These are phyloP conservation scores for Gnathonemus echidnorhynchus DNA, from an alignment of 2,113 vertebrate species.

Conservation along the genomic window DNA sequence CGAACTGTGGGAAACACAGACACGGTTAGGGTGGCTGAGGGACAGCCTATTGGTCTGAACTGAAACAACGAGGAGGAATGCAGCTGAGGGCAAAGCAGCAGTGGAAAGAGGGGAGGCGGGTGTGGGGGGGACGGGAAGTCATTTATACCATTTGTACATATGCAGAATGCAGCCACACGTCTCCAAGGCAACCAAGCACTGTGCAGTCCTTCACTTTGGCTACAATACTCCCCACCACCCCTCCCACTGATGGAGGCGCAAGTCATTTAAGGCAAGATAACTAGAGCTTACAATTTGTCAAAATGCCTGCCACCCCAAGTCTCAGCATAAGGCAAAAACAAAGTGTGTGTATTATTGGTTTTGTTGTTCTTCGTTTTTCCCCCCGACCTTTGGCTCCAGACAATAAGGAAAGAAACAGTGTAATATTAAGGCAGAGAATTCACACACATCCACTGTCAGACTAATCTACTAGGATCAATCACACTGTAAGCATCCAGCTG, in stretches of 20 bases:
- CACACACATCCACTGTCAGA: conserved; percentile 69
- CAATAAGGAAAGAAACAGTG: conserved; percentile 15
- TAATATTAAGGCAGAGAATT: conserved; percentile 42
- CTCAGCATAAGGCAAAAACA: conserved; percentile 33
- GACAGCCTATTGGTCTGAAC: not conserved
- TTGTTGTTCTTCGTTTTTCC: not conserved
- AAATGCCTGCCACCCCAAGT: not conserved
- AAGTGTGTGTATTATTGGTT: not conserved
- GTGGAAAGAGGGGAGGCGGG: not conserved
- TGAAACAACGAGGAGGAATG: not conserved
- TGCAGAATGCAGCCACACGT: conserved; percentile 2
- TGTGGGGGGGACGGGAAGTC: not conserved
- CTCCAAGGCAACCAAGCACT: not conserved
- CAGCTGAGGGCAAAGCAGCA: not conserved
- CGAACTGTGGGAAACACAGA: not conserved
- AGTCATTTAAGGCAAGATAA: conserved; percentile 7
- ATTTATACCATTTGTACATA: not conserved
- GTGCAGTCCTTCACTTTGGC: not conserved
- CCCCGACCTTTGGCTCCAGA: conserved; percentile 35
- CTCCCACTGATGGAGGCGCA: not conserved
- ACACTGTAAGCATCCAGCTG: conserved; percentile 49
- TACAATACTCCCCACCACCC: not conserved
- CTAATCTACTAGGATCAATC: conserved; percentile 66
- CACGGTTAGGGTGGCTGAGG: not conserved
- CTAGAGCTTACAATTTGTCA: not conserved